phyloP scores from a whole-genome alignment of 23 tunicate genomes.

The Oikopleura dioica region DNA sequence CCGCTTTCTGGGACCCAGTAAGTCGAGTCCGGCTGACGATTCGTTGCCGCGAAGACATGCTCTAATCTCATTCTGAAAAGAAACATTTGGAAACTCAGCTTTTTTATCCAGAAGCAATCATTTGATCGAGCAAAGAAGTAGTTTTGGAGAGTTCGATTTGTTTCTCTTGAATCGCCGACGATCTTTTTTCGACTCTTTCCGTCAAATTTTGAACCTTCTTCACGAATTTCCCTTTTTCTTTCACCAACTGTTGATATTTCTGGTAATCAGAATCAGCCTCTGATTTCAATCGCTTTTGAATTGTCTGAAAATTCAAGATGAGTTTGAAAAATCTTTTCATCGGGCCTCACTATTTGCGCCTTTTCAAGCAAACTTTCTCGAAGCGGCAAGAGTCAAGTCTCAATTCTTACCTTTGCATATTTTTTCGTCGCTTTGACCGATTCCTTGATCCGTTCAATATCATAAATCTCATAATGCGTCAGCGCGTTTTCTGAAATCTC shows the following conservation, averaged over 20 bases:
- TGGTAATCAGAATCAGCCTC: too few relatives aligned
- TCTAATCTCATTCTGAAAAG: background rate
- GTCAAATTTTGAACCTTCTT: too few relatives aligned
- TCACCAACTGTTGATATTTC: too few relatives aligned
- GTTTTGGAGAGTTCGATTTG: background rate
- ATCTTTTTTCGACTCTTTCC: too few relatives aligned
- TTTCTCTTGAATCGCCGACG: too few relatives aligned
- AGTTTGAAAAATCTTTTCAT: too few relatives aligned
- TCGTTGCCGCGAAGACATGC: slow-evolving; percentile 10
- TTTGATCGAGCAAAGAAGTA: background rate
- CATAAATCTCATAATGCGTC: slow-evolving; percentile 2
- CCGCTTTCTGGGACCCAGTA: background rate
- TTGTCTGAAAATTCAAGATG: too few relatives aligned
- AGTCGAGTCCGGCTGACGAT: background rate
- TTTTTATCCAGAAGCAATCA: background rate
- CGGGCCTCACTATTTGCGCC: background rate
- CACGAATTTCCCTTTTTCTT: too few relatives aligned
- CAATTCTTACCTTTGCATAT: background rate
- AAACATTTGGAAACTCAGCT: background rate
- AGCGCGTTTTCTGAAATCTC: background rate
- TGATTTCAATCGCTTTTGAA: too few relatives aligned
- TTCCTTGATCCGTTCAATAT: background rate
- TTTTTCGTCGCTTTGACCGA: background rate
- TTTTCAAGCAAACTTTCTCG: background rate
- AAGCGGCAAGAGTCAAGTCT: background rate